Base-by-base conservation (phyloP, 1,140 invertebrate species). In the Spodoptera litura region DNA sequence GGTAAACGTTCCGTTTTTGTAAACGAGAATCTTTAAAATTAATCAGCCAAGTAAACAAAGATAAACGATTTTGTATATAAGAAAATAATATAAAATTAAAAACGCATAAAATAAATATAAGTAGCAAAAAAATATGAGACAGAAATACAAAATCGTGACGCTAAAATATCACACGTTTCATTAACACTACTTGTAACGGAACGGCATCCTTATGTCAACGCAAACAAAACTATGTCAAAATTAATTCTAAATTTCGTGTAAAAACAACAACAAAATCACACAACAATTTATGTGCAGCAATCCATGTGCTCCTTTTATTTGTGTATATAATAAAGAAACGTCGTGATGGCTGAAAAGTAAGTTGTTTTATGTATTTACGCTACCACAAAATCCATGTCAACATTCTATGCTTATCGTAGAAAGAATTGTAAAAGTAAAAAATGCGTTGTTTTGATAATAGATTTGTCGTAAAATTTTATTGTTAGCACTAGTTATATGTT, bases 151-250 rank as follows among this genome's bases (percentile, higher is more conserved):
- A 3, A 66, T 20, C 20, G 20, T 20, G 20, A 20, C 20, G 20
- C n/a, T 59, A 20, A 55, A 58, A 52, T 2, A 15, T 53, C 51
- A 38, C 73, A 74, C 56, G 44, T 75, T 38, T 55, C 31, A 56
- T 55, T 79, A 25, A 70, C 25, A 56, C 58, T 51, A 64, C 25
- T 11, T 64, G 49, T 64, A 81, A 81, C 59, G 83, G 66, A 87
- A 81, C 68, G 74, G 76, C 74, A 87, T 83, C 70, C 83, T 86
- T 83, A 88, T 94, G 92, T 94, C 91, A 93, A 91, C 88, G 90
- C 90, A 92, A 92, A 93, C 88, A 92, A 93, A 93, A 94, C 86
- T 92, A 91, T 90, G 90, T 93, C 89, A 93, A 92, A 91, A 90
- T 87, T 93, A 88, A 82, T 91, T 89, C 89, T 89, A 94, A 94